phyloP scores from a whole-genome alignment of 92 coral and sea anemone species.

The Diadumene lineata region DNA sequence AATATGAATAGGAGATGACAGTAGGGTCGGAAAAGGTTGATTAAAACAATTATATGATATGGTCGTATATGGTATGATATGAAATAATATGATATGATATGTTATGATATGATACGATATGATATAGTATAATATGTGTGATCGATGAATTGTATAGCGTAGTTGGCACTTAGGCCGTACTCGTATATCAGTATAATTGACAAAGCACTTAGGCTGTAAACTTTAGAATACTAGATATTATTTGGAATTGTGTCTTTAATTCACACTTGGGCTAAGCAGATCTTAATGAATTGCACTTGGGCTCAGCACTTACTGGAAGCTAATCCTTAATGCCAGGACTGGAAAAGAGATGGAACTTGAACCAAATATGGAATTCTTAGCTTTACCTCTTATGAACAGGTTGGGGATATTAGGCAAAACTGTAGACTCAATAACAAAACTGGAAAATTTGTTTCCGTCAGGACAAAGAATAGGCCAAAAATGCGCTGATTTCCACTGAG shows the following conservation, averaged over 20 bases:
- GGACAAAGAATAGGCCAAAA: slow-evolving; percentile 55
- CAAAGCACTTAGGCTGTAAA: too few species aligned
- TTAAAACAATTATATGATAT: too few species aligned
- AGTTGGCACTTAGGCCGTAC: too few species aligned
- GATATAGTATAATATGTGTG: too few species aligned
- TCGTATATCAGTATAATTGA: too few species aligned
- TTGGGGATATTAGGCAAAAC: slow-evolving; percentile 32
- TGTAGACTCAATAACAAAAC: slow-evolving; percentile 33
- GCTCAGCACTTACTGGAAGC: background rate
- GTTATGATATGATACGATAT: too few species aligned
- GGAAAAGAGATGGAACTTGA: background rate
- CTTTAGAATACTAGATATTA: background rate
- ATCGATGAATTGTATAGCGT: too few species aligned
- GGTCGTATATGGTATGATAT: too few species aligned
- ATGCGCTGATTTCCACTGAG: slow-evolving; percentile 55
- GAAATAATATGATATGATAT: too few species aligned
- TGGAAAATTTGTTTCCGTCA: slow-evolving; percentile 41
- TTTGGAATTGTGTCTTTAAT: too few species aligned
- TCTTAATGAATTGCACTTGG: background rate
- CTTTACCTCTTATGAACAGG: slow-evolving; percentile 32
- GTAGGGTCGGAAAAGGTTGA: too few species aligned
- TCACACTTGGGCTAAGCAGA: background rate
- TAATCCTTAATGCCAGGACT: slow-evolving; percentile 3
- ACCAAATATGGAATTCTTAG: slow-evolving; percentile 30
- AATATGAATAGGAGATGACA: too few species aligned